Conservation (phyloP, 2,113 vertebrate genomes). For the Pleuronectes platessa region DNA sequence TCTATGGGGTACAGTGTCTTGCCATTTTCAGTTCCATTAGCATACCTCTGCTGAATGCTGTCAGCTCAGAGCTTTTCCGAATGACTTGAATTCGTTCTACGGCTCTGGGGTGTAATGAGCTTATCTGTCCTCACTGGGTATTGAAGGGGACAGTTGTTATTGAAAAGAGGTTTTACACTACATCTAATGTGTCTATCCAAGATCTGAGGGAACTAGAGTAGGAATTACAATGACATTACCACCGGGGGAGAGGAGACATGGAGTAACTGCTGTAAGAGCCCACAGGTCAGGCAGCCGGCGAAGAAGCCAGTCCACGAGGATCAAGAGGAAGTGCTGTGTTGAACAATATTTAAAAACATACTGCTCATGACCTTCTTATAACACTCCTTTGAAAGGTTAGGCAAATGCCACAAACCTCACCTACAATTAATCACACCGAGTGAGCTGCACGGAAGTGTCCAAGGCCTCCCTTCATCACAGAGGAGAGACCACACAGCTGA, state of each 20-base stretch:
- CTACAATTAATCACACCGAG: constrained; percentile 39
- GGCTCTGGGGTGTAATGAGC: constrained; percentile 1
- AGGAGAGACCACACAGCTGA: not conserved
- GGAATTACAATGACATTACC: constrained; percentile 1
- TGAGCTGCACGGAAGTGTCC: constrained; percentile 13
- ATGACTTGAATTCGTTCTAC: constrained; percentile 8
- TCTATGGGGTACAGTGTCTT: constrained; percentile 9
- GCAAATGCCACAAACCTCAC: constrained; percentile 44
- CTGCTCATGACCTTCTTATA: constrained; percentile 16
- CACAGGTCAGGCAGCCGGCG: not conserved
- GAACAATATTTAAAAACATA: constrained; percentile 38
- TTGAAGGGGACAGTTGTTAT: not conserved
- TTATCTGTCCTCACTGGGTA: constrained; percentile 13
- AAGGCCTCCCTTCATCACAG: constrained; percentile 20
- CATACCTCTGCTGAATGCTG: constrained; percentile 20
- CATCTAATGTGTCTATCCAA: constrained; percentile 10
- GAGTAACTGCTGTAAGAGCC: not conserved
- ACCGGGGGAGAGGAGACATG: not conserved
- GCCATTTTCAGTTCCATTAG: constrained; percentile 42
- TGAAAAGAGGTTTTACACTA: not conserved
- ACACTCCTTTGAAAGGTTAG: constrained; percentile 40
- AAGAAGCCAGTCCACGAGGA: not conserved
- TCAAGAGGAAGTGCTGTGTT: not conserved
- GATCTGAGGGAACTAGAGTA: not conserved
- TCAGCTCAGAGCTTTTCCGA: constrained; percentile 18